phyloP scores from a whole-genome alignment of 2,797 vertebrate species.

The Lithobates sylvaticus region DNA sequence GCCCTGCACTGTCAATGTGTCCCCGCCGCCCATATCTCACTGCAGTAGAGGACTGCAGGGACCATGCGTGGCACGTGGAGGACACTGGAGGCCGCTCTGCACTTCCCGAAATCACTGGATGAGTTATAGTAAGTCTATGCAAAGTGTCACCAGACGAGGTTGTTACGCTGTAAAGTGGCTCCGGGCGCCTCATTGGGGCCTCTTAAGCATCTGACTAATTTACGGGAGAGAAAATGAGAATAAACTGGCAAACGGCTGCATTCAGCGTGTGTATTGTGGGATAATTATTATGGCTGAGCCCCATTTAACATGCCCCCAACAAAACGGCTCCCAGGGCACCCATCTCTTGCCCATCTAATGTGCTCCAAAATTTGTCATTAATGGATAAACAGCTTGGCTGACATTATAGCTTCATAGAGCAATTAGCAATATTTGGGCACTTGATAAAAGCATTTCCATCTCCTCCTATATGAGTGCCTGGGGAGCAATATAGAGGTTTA shows the following conservation, averaged over 20 bases:
- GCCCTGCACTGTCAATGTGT: constrained; percentile 76
- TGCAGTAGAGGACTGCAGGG: constrained; percentile 59
- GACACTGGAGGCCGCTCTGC: constrained; percentile 33
- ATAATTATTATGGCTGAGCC: constrained; percentile 37
- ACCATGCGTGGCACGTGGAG: not conserved
- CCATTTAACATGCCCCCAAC: not conserved
- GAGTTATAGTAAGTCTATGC: constrained; percentile 26
- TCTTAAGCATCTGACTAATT: constrained; percentile 30
- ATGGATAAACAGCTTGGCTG: constrained; percentile 1
- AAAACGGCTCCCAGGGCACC: constrained; percentile 4
- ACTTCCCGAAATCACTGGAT: constrained; percentile 13
- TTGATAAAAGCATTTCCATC: not conserved
- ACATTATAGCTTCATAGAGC: constrained; percentile 25
- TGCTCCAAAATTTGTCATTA: not conserved
- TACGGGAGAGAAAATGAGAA: constrained; percentile 22
- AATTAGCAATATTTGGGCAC: constrained; percentile 2
- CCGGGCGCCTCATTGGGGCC: not conserved
- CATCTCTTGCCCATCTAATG: not conserved
- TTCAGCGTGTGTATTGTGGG: not conserved
- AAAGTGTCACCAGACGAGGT: constrained; percentile 6
- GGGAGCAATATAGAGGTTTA: not conserved
- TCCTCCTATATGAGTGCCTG: not conserved
- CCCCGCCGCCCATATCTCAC: constrained; percentile 64
- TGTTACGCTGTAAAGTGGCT: constrained; percentile 33
- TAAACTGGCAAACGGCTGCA: not conserved